Base-by-base conservation (phyloP, 2,888 invertebrate genomes). In the Polymixis flavicincta region DNA sequence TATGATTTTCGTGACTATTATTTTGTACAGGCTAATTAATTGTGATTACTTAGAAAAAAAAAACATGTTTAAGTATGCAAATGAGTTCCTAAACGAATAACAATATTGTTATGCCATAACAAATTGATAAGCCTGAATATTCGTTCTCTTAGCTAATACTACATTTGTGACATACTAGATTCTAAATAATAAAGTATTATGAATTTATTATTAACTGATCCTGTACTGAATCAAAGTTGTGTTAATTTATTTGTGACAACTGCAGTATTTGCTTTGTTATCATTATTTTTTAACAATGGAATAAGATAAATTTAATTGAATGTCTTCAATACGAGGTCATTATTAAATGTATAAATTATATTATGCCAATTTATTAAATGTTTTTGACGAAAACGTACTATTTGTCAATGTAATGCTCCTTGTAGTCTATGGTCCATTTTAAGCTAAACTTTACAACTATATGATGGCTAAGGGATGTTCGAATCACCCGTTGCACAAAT, bases 71-170 rank as follows among this genome's bases (percentile, higher is more conserved):
- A n/a, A 32, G 32, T 32, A 37, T 5, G 28, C 8, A 61, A 32
- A 7, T 28, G 1, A 19, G 19, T n/a, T 64, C 11, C 25, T n/a
- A 48, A 45, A 61, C 17, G 50, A 64, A 7, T 69, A 13, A n/a
- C 9, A 42, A 50, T 25, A 28, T 19, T 22, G 25, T 25, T 37
- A 37, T 17, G 6, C 7, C n/a, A 7, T 17, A 14, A 45, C 1
- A 50, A 68, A 75, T 78, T 66, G 68, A 70, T 83, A 80, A 83
- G 48, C 78, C 78, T 80, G 73, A 32, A 76, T 75, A 74, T 76
- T 55, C 11, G n/a, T n/a, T 57, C 11, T 45, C 28, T 32, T 60
- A 69, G 64, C 32, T 59, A 65, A 63, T 64, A 60, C 63, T 74
- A 28, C 55, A 71, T 68, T 84, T 79, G 52, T 73, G 11, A 71